A percentile compares a stretch with the other conserved stretches of the same genome.
phyloP scores from a whole-genome alignment of 2,113 vertebrate species.

The Amia ocellicauda region DNA sequence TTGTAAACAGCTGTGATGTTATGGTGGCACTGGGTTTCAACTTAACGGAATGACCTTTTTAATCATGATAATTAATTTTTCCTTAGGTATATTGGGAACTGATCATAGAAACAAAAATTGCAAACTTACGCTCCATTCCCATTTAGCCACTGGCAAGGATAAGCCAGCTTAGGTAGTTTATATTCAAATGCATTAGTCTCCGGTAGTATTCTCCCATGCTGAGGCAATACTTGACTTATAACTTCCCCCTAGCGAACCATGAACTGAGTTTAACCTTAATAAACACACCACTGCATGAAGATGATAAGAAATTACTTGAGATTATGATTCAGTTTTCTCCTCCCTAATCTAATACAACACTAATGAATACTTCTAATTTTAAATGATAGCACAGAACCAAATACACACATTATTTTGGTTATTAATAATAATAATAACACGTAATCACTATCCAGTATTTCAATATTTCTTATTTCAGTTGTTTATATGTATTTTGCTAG shows the following conservation, averaged over 20 bases:
- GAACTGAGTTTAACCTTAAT: slow-evolving; percentile 19
- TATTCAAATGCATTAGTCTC: slow-evolving; percentile 24
- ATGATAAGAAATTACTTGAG: slow-evolving; percentile 34
- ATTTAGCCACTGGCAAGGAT: slow-evolving; percentile 24
- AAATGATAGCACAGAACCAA: no score
- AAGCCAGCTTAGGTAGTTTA: slow-evolving; percentile 9
- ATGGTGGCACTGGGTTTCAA: slow-evolving; percentile 10
- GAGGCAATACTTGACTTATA: slow-evolving; percentile 1
- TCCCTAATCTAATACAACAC: no score
- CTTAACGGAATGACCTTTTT: slow-evolving; percentile 16
- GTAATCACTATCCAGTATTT: no score
- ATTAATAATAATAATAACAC: no score
- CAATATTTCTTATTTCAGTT: no score
- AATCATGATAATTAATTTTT: slow-evolving; percentile 12
- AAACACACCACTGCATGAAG: slow-evolving; percentile 19
- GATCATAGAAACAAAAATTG: slow-evolving; percentile 24
- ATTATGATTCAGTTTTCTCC: slow-evolving; percentile 23
- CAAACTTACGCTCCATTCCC: slow-evolving; percentile 10
- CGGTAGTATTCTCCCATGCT: slow-evolving; percentile 5
- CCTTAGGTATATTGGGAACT: slow-evolving; percentile 7
- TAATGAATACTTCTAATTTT: no score
- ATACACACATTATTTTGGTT: no score
- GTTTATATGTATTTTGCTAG: no score
- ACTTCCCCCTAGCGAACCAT: slow-evolving; percentile 1
- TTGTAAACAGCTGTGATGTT: slow-evolving; percentile 21